Percentiles rank a stretch among this genome's conserved stretches.
These are phyloP conservation scores for Mycteria americana DNA, from an alignment of 2,797 vertebrate genomes.

Conservation along the genomic window DNA sequence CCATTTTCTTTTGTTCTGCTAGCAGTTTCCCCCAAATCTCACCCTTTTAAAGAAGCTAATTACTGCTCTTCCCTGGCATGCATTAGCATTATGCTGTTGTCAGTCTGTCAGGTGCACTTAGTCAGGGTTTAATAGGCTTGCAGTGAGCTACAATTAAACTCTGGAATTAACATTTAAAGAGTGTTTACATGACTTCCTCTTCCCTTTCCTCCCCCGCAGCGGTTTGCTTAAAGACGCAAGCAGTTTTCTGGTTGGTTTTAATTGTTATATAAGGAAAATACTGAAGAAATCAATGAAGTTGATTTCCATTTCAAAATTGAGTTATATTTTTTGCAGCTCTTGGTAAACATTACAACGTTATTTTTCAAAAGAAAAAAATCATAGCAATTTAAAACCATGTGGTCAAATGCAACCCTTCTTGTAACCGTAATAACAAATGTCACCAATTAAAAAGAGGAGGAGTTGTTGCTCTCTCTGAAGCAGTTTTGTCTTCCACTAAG, in stretches of 20 bases:
- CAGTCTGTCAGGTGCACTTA: conserved; percentile 71
- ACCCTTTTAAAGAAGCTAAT: conserved; percentile 57
- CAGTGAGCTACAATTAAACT: conserved; percentile 70
- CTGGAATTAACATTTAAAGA: conserved; percentile 68
- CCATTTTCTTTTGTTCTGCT: conserved; percentile 52
- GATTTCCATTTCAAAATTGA: neutral
- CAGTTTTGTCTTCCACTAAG: neutral
- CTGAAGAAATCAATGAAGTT: neutral
- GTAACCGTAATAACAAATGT: neutral
- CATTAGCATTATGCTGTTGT: conserved; percentile 67
- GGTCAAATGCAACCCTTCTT: neutral
- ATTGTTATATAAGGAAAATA: conserved; percentile 6
- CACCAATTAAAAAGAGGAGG: neutral
- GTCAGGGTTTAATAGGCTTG: conserved; percentile 66
- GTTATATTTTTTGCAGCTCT: neutral
- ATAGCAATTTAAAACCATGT: neutral
- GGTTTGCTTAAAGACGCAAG: conserved; percentile 32
- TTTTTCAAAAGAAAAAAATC: neutral
- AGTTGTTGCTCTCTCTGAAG: neutral
- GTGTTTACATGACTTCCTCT: conserved; percentile 60
- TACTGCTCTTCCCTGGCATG: conserved; percentile 56
- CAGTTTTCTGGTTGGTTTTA: neutral
- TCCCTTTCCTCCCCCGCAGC: conserved; percentile 37
- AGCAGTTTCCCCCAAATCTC: conserved; percentile 27
- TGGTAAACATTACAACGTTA: neutral